These are phyloP conservation scores for Trichoplusia ni DNA, from an alignment of 1,140 invertebrate species.

Conservation along the genomic window DNA sequence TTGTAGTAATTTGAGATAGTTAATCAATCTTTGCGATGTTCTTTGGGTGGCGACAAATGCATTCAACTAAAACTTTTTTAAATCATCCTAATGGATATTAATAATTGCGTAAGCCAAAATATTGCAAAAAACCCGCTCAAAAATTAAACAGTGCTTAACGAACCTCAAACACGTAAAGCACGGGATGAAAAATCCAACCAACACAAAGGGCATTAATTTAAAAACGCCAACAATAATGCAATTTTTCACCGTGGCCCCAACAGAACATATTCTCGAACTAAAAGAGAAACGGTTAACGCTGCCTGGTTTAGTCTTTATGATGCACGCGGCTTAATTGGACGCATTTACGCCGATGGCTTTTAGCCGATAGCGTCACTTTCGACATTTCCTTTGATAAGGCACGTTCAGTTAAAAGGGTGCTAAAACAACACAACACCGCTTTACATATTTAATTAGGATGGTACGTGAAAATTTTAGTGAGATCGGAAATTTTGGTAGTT, in stretches of 20 bases:
- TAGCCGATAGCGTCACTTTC: constrained; percentile 63
- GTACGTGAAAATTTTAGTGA: constrained; percentile 19
- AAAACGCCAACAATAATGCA: constrained; percentile 15
- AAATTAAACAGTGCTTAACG: neutral
- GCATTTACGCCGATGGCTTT: constrained; percentile 61
- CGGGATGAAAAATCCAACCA: neutral
- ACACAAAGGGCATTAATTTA: constrained; percentile 7
- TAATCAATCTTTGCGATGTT: too few species aligned
- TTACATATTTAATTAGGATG: constrained; percentile 61
- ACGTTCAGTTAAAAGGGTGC: constrained; percentile 60
- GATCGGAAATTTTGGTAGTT: too few species aligned
- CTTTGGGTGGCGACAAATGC: too few species aligned
- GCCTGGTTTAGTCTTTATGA: constrained; percentile 29
- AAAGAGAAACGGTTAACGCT: constrained; percentile 21
- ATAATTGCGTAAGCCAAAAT: too few species aligned
- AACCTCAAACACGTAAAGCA: neutral
- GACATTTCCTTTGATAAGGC: constrained; percentile 66
- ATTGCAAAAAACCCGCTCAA: too few species aligned
- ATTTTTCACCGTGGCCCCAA: constrained; percentile 7
- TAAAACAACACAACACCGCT: constrained; percentile 48
- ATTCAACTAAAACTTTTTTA: too few species aligned
- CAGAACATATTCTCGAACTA: constrained; percentile 15
- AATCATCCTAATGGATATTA: too few species aligned
- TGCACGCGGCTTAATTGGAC: constrained; percentile 52
- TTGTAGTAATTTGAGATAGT: too few species aligned